These are phyloP conservation scores for Hipparchia semele DNA, from an alignment of 2,888 invertebrate genomes.

Conservation along the genomic window DNA sequence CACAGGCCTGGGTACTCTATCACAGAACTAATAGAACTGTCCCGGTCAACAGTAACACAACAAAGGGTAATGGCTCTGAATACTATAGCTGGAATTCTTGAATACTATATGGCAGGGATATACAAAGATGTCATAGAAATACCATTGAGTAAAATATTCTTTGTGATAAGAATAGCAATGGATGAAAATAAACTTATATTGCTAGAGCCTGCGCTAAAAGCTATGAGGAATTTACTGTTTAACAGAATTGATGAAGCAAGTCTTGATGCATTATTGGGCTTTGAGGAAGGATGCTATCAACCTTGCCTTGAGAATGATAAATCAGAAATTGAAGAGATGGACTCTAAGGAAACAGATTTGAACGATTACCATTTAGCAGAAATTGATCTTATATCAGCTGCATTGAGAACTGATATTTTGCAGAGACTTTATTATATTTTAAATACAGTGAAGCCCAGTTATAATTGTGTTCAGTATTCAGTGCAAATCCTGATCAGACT, in stretches of 20 bases:
- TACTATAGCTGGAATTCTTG: conserved; percentile 90
- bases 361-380: conserved; percentile 95
- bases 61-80: conserved; percentile 92
- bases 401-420: conserved; percentile 89
- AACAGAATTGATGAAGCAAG: conserved; percentile 91
- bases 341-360: conserved; percentile 83
- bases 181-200: conserved; percentile 91
- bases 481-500: conserved; percentile 91
- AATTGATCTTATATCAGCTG: conserved; percentile 89
- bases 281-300: conserved; percentile 85
- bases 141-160: conserved; percentile 89
- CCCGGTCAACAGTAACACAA: conserved; percentile 89
- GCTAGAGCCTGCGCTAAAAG: conserved; percentile 89
- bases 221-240: conserved; percentile 88
- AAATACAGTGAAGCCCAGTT: conserved; percentile 86
- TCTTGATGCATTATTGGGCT: conserved; percentile 86
- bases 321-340: conserved; percentile 80
- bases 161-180: conserved; percentile 91
- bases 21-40: conserved; percentile 92
- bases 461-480: conserved; percentile 88
- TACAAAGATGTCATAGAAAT: conserved; percentile 90
- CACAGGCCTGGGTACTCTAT: conserved; percentile 95
- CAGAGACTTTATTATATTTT: conserved; percentile 90
- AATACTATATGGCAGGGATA: conserved; percentile 88
- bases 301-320: conserved; percentile 82